Base-by-base conservation (phyloP, 2,888 invertebrate species). In the Laspeyria flexula region DNA sequence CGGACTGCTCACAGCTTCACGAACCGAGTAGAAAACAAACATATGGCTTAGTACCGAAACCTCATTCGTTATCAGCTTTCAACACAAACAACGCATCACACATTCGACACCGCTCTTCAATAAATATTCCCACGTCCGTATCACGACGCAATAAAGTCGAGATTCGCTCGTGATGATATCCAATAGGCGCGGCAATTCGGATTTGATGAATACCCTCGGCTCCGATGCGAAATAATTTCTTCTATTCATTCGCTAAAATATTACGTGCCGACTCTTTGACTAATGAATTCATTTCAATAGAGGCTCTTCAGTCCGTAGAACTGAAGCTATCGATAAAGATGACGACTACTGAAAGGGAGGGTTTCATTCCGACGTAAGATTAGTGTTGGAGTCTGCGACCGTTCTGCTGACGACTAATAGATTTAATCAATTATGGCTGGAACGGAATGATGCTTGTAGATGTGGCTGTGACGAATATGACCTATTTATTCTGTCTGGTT, bases 251-350 rank as follows among this genome's bases (percentile, higher is more conserved):
- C 66, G 75, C 78, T 84, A 86, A 87, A 88, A 85, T 86, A 86
- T 86, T 79, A 77, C 79, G 63, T 62, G 63, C 69, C 75, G 68
- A 75, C 75, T 79, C 73, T 70, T 73, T 67, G 77, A 81, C 79
- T 85, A 85, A 88, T 86, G 86, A 88, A 84, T 85, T 82, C 81
- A 80, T 82, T 85, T 84, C 77, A 81, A 83, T 82, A 68, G 77
- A 68, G 58, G 55, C 64, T 71, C 61, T 59, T 68, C 67, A 67
- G 63, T 68, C 61, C 42, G 40, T 49, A 46, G 55, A 54, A 63
- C 61, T 64, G 63, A 50, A 55, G 66, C 65, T 55, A 58, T 68
- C 62, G 67, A 73, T 70, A 64, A 71, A 72, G 73, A 74, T 75
- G 77, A 77, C 71, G 68, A 62, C 75, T 73, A 73, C 66, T 58